A percentile compares a stretch with the other conserved stretches of the same genome.
phyloP scores from a whole-genome alignment of 2,888 invertebrate species.

The Heliconius ethilla region DNA sequence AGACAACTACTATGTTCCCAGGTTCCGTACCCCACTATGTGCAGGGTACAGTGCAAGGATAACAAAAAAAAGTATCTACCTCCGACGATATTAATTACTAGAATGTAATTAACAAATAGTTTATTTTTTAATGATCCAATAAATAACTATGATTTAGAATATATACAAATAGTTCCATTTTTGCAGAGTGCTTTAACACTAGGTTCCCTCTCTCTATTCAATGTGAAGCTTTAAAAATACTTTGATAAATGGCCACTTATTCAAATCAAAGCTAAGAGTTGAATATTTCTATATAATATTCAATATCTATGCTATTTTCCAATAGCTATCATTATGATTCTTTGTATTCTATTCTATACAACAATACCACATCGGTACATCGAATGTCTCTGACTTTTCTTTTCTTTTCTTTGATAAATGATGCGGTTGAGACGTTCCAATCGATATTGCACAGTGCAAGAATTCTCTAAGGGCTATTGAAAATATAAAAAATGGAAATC shows the following conservation, averaged over 20 bases:
- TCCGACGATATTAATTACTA: not conserved
- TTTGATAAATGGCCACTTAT: not conserved
- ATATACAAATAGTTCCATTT: not conserved
- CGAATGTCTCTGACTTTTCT: conserved; percentile 26
- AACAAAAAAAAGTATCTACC: not conserved
- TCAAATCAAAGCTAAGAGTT: not conserved
- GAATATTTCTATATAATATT: not conserved
- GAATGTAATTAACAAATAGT: not conserved
- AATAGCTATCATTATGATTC: conserved; percentile 33
- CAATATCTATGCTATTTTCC: conserved; percentile 28
- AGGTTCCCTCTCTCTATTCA: not conserved
- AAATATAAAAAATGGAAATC: not conserved
- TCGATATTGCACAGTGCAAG: conserved; percentile 18
- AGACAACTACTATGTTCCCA: not conserved
- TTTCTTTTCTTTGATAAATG: conserved; percentile 37
- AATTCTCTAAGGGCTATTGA: not conserved
- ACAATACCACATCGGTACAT: conserved; percentile 19
- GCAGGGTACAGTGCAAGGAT: not conserved
- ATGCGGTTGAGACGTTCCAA: conserved; percentile 11
- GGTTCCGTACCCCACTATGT: not conserved
- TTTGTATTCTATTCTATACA: conserved; percentile 26
- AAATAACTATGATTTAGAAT: not conserved
- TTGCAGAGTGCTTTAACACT: not conserved
- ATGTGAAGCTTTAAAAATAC: not conserved
- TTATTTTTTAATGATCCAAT: no score